phyloP scores from a whole-genome alignment of 2,888 invertebrate genomes.

The Seladonia tumulorum region DNA sequence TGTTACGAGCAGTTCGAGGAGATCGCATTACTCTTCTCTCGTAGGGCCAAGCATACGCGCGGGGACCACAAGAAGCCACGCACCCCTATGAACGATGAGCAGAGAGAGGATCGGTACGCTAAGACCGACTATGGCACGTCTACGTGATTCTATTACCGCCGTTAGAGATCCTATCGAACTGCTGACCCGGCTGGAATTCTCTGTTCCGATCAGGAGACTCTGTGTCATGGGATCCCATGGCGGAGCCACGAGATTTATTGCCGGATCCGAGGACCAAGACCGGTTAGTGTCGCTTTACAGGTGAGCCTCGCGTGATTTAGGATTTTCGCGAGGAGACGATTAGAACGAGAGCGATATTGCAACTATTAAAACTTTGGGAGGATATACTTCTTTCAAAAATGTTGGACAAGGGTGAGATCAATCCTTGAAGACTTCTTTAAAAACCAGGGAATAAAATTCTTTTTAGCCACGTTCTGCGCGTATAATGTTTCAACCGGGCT shows the following conservation, averaged over 20 bases:
- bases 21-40: conserved; percentile 61
- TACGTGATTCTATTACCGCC: conserved; percentile 72
- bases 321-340: not conserved
- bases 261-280: not conserved
- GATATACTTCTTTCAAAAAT: too few relatives aligned
- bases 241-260: not conserved
- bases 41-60: not conserved
- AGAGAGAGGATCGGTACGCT: not conserved
- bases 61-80: not conserved
- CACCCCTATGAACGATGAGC: not conserved
- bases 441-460: too few relatives aligned
- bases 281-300: not conserved
- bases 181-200: conserved; percentile 37
- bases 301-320: not conserved
- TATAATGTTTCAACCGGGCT: not conserved
- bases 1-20: conserved; percentile 48
- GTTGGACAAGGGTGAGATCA: too few relatives aligned
- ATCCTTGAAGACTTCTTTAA: too few relatives aligned
- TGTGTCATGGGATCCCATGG: not conserved
- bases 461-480: too few relatives aligned
- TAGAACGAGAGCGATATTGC: too few relatives aligned
- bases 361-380: too few relatives aligned
- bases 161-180: conserved; percentile 56
- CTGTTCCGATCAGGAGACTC: conserved; percentile 8
- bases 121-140: conserved; percentile 24